Evolutionary conservation across 92 coral and sea anemone species (phyloP), one percentile per base, ranked within the genome.

Genomic region (Paramuricea clavata): DNA sequence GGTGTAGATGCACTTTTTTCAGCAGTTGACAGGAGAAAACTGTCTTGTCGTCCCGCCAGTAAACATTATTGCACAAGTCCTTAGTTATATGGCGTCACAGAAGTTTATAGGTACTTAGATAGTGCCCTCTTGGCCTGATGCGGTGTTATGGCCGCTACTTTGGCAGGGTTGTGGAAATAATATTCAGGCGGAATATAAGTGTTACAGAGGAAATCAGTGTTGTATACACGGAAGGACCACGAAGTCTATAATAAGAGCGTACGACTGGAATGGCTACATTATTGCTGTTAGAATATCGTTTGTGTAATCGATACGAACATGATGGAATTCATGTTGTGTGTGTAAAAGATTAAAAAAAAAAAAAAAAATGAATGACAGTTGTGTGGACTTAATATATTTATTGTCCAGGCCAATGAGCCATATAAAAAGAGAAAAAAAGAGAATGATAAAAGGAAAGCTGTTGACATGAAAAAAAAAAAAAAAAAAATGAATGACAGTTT

Each of bases 1-100:
- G 94, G 91, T 1, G 76, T 80, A 52, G 85, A 80, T 12, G 85
- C 85, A 26, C n/a, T 80, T 80, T 56, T 59, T 56, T 31, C 85
- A 80, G n/a, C 6, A 39, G 33, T 80, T 76, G 85, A 50, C 69
- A 34, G 85, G 78, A 28, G 77, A 81, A 33, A 81, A 81, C 32
- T 81, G 86, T 81, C 43, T 36, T 7, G 16, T 65, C 5, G 86
- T 81, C 3, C 78, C 86, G 12, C 86, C 78, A 33, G 86, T 60
- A 25, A 60, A 49, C 25, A 39, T 81, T 81, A 34, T 64, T 81
- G 32, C 77, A 2, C 12, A 22, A 71, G 62, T 81, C 6, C 56
- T 73, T 35, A 9, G 15, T 5, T 73, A 73, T 23, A 73, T 42
- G 54, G 16, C 3, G 2, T 15, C 41, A 26, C 52, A 81, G 36